Evolutionary conservation across 2,888 invertebrate genomes (phyloP), one percentile per base, ranked within the genome.

Genomic region (Arctia plantaginis): DNA sequence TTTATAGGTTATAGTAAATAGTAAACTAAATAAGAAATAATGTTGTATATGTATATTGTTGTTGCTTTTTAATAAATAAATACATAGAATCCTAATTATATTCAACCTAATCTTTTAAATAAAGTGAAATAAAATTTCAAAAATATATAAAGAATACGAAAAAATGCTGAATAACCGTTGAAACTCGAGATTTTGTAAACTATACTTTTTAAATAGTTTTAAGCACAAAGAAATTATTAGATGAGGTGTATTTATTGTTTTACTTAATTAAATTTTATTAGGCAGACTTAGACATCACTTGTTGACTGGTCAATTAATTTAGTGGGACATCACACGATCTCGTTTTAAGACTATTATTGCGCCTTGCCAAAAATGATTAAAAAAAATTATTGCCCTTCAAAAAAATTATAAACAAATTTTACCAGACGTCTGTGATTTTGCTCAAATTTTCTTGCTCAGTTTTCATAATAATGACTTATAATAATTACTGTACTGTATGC

Each of bases 271-370:
- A 79, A 82, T 82, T 82, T 83, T 84, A 83, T 80, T 83, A 86
- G 80, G 85, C 85, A 80, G 76, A 81, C 80, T 72, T 79, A 79
- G 80, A 80, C 94, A 93, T 93, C 93, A 93, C 93, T 88, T 86
- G 86, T 90, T 89, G 88, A 90, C 92, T 93, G 91, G 92, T 93
- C 92, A 89, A 73, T 70, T 73, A 67, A 70, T 83, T 79, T 77
- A 76, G 84, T 85, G 90, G 85, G 82, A 89, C 93, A 93, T 93
- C 91, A 93, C 92, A 90, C 90, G 95, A 95, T 95, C 95, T 95
- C 95, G 91, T 88, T 80, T 81, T 85, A 87, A 94, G 92, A 93
- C 92, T 94, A 92, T 85, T 78, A 87, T 89, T 90, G 89, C 90
- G 89, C 91, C 95, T 95, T 95, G 95, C 95, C 95, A 95, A 95